Evolutionary conservation across 2,113 vertebrate genomes (phyloP), one percentile per base, ranked within the genome.

Genomic region (Dasyprocta punctata): DNA sequence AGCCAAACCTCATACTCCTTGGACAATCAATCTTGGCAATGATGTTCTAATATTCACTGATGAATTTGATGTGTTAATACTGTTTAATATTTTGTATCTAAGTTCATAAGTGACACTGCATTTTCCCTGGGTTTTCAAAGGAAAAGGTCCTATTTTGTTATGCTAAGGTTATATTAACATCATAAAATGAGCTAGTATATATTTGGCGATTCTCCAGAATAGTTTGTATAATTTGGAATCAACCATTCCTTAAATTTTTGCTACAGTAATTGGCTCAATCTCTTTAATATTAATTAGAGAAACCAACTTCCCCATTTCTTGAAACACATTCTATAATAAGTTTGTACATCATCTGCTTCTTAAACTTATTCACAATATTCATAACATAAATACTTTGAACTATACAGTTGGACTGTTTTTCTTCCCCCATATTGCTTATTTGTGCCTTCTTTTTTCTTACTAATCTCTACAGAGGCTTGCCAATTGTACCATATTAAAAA

Each of bases 391-490:
- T 73, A 73, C 22, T 73, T 22, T 73, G 20, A 73, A 89, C 56
- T 77, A 44, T 67, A 26, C n/a, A 67, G 49, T 88, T 83, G 52
- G 44, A 28, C 8, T 67, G 33, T 47, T 56, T 89, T 89, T 85
- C 52, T 89, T 85, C 61, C 58, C 47, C 90, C 71, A 38, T 3
- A 78, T 17, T 58, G n/a, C 22, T 92, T 91, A 75, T 56, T n/a
- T 52, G 28, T 60, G 38, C 11, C 33, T 16, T 60, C 11, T 54
- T 67, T 92, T 47, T 47, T 44, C 78, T 52, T n/a, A 82, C 8
- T 83, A 75, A 89, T 71, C 52, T 89, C 86, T 24, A n/a, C 65
- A 78, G 92, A 92, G 19, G 41, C 84, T 54, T 96, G 58, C 26
- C 47, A 65, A 63, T 2, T 36, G 22, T 47, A 33, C 56, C 56